These are phyloP conservation scores for Tachina fera DNA, from an alignment of 2,888 invertebrate species.

Conservation along the genomic window DNA sequence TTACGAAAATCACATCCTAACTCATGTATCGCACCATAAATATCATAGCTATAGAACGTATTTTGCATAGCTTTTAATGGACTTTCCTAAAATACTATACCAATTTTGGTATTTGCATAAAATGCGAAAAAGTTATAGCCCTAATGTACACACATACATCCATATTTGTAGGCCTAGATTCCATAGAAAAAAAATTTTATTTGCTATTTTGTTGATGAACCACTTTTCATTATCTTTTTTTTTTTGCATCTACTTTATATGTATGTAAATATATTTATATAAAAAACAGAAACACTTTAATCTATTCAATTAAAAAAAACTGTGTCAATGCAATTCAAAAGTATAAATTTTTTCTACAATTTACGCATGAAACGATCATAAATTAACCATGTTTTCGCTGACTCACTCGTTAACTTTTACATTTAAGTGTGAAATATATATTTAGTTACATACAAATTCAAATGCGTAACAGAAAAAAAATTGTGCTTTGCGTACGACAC, in stretches of 20 bases:
- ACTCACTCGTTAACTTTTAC: conserved; percentile 9
- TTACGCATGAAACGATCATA: conserved; percentile 66
- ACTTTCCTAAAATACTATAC: too few species aligned
- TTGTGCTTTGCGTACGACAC: not conserved
- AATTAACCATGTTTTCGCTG: conserved; percentile 35
- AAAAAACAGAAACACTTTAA: conserved; percentile 16
- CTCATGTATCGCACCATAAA: too few species aligned
- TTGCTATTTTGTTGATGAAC: conserved; percentile 1
- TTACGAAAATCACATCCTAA: too few species aligned
- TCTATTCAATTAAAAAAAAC: conserved; percentile 59
- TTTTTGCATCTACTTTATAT: conserved; percentile 1
- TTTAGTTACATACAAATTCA: conserved; percentile 60
- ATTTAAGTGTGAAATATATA: conserved; percentile 51
- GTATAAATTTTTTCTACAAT: conserved; percentile 45
- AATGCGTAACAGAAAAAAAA: conserved; percentile 45
- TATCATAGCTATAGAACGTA: too few species aligned
- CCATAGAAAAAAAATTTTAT: not conserved
- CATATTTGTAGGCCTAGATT: too few species aligned
- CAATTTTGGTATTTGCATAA: too few species aligned
- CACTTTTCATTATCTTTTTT: conserved; percentile 17
- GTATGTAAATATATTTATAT: not conserved
- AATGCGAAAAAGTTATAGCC: too few species aligned
- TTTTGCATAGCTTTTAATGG: too few species aligned
- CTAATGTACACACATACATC: too few species aligned
- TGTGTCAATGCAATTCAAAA: conserved; percentile 66